phyloP scores from a whole-genome alignment of 2,888 invertebrate species.

The Corythucha ciliata region DNA sequence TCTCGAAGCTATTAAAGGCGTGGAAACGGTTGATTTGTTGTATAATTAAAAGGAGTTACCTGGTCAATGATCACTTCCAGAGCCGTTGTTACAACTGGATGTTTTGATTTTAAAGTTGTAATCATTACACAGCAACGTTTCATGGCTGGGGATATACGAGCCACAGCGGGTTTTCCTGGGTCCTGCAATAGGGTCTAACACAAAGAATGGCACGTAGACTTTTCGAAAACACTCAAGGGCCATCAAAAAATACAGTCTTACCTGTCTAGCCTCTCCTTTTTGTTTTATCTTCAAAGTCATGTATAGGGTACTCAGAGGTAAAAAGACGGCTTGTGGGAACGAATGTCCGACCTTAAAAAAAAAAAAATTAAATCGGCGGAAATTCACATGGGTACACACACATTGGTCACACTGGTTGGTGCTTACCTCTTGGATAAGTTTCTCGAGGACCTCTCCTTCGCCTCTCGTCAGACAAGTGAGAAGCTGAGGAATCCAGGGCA shows the following conservation, averaged over 20 bases:
- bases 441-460: constrained; percentile 82
- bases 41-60: too few relatives aligned
- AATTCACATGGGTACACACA: neutral
- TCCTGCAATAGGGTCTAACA: constrained; percentile 3
- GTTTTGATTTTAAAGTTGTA: constrained; percentile 91
- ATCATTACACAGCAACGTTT: constrained; percentile 94
- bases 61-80: constrained; percentile 91
- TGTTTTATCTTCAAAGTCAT: constrained; percentile 77
- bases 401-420: too few relatives aligned
- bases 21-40: too few relatives aligned
- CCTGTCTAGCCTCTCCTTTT: constrained; percentile 59
- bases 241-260: neutral
- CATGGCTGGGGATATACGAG: too few relatives aligned
- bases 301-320: constrained; percentile 88
- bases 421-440: constrained; percentile 74
- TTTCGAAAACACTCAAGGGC: too few relatives aligned
- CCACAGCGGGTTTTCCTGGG: neutral
- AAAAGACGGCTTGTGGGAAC: constrained; percentile 95
- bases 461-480: constrained; percentile 83
- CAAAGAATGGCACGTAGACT: neutral
- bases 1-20: too few relatives aligned
- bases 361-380: neutral
- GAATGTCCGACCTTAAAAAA: constrained; percentile 70
- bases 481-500: constrained; percentile 95
- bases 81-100: constrained; percentile 87